phyloP scores from a whole-genome alignment of 2,797 vertebrate species.

The Cossypha dichroa region DNA sequence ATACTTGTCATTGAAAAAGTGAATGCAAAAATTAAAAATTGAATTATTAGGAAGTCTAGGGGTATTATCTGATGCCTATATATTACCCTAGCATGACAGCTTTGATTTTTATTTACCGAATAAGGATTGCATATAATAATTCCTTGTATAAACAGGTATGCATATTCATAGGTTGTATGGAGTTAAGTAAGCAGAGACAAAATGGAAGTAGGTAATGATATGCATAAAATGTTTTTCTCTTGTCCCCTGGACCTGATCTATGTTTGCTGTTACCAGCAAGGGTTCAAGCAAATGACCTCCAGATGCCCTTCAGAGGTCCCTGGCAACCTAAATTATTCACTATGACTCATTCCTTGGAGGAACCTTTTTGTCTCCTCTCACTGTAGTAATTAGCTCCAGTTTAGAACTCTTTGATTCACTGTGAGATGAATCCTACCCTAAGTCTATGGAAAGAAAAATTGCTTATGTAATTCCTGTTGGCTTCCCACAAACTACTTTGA shows the following conservation, averaged over 20 bases:
- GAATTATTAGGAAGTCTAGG: background rate
- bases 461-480: background rate
- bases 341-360: background rate
- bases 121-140: background rate
- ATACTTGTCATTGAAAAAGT: background rate
- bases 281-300: background rate
- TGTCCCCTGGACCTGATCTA: background rate
- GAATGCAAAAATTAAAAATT: background rate
- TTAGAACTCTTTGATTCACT: background rate
- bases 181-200: background rate
- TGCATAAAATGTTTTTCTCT: background rate
- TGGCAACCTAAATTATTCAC: background rate
- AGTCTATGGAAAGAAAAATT: background rate
- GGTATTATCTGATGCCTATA: background rate
- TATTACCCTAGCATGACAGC: background rate
- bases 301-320: background rate
- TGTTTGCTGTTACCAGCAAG: background rate
- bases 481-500: background rate
- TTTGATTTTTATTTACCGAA: background rate
- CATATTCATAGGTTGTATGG: background rate
- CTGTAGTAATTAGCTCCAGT: background rate
- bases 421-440: background rate
- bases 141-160: background rate
- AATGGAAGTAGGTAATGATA: background rate
- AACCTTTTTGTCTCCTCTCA: background rate